Evolutionary conservation across 2,113 vertebrate species (phyloP).

Genomic region (Oncorhynchus gorbuscha): DNA sequence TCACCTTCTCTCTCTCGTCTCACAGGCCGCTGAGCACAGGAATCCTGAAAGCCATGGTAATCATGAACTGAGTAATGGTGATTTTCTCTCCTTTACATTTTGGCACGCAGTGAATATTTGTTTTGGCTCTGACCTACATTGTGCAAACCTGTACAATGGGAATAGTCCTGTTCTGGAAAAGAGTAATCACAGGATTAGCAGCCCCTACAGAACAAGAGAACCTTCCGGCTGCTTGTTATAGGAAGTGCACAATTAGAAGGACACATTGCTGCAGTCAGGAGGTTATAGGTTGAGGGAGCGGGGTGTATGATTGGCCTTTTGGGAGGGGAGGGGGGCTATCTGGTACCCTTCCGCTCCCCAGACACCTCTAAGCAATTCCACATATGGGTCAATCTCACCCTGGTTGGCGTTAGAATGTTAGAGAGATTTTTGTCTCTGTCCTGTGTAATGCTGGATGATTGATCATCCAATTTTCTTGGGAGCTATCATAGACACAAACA

Average conservation of each 20-base stretch:
- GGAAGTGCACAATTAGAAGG: slow-evolving; percentile 45
- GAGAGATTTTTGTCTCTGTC: slow-evolving; percentile 50
- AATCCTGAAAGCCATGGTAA: slow-evolving; percentile 12
- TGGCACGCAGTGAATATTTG: slow-evolving; percentile 1
- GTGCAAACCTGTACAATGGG: neutral
- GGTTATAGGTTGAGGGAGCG: slow-evolving; percentile 30
- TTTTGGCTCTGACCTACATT: slow-evolving; percentile 4
- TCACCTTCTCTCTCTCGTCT: neutral
- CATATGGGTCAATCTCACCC: slow-evolving; percentile 59
- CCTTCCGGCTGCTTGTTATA: neutral
- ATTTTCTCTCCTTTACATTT: neutral
- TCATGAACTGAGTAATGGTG: slow-evolving; percentile 1
- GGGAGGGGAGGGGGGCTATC: slow-evolving; percentile 18
- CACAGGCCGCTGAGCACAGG: neutral
- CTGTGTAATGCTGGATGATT: slow-evolving; percentile 67
- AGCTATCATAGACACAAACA: slow-evolving; percentile 65
- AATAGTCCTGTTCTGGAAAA: neutral
- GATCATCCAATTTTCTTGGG: slow-evolving; percentile 76
- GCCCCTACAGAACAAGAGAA: neutral
- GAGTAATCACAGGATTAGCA: slow-evolving; percentile 2
- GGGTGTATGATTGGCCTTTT: slow-evolving; percentile 35
- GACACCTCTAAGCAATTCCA: slow-evolving; percentile 72
- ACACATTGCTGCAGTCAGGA: slow-evolving; percentile 18
- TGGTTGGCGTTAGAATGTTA: slow-evolving; percentile 45
- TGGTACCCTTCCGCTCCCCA: slow-evolving; percentile 43